A percentile compares a stretch with the other conserved stretches of the same genome.
Evolutionary conservation across 2,797 vertebrate species (phyloP).

Genomic region (Myripristis jacobus): DNA sequence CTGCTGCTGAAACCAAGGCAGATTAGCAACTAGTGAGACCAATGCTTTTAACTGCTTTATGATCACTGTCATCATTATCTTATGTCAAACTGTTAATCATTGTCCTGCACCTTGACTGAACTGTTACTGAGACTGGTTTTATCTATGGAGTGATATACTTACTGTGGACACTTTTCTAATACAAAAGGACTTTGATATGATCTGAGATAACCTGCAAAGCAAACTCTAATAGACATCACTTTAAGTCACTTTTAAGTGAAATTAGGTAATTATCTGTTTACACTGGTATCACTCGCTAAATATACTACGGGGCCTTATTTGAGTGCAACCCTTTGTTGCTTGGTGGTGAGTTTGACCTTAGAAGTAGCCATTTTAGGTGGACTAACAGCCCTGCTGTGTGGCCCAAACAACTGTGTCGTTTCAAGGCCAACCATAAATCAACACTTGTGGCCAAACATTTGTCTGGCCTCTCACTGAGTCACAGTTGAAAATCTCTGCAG

Average conservation of each 20-base stretch:
- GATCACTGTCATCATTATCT: constrained; percentile 36
- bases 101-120: constrained; percentile 72
- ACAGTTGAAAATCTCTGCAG: constrained; percentile 47
- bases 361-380: constrained; percentile 47
- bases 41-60: constrained; percentile 39
- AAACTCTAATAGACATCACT: constrained; percentile 59
- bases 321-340: constrained; percentile 39
- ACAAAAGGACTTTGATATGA: constrained; percentile 64
- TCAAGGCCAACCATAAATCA: constrained; percentile 63
- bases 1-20: constrained; percentile 79
- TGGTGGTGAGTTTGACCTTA: constrained; percentile 28
- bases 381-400: constrained; percentile 23
- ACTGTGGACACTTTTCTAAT: constrained; percentile 58
- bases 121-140: constrained; percentile 54
- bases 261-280: constrained; percentile 60
- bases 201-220: constrained; percentile 47
- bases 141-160: constrained; percentile 61
- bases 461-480: constrained; percentile 20
- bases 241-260: constrained; percentile 51
- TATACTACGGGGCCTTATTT: constrained; percentile 63
- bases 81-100: constrained; percentile 59
- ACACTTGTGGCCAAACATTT: constrained; percentile 44
- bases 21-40: constrained; percentile 70
- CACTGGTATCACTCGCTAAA: constrained; percentile 57
- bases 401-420: constrained; percentile 60